Evolutionary conservation across 2,797 vertebrate genomes (phyloP).

Genomic region (Bothrops alternatus): DNA sequence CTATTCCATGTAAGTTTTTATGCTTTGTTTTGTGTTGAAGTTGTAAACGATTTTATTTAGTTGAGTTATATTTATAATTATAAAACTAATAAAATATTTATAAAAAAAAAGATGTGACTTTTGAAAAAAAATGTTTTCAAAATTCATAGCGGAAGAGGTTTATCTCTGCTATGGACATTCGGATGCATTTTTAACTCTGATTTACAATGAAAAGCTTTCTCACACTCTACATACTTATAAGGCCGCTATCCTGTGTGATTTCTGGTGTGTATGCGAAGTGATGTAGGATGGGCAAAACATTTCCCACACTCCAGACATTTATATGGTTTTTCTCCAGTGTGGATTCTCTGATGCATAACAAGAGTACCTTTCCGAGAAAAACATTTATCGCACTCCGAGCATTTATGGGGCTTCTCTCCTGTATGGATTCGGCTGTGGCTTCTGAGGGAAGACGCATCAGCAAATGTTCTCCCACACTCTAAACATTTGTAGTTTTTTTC

Average conservation of each 20-base stretch:
- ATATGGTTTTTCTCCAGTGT: background rate
- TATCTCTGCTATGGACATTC: background rate
- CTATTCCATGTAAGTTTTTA: too few species aligned
- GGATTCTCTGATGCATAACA: background rate
- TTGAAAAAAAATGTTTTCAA: too few species aligned
- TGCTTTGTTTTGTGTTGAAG: too few species aligned
- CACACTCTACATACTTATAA: background rate
- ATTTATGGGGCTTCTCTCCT: background rate
- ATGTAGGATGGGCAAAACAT: rapidly evolving
- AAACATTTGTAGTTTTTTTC: background rate
- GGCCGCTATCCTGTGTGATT: background rate
- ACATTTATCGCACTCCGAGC: background rate
- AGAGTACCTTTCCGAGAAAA: background rate
- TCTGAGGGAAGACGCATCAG: rapidly evolving
- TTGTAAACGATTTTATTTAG: too few species aligned
- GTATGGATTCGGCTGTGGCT: background rate
- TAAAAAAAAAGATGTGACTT: too few species aligned
- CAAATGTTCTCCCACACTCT: background rate
- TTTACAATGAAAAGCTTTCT: background rate
- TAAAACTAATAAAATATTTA: too few species aligned
- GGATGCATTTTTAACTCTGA: background rate
- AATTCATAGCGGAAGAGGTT: background rate
- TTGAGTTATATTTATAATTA: background rate
- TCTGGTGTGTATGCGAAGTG: rapidly evolving
- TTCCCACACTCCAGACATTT: background rate